phyloP scores from a whole-genome alignment of 2,113 vertebrate genomes.

The Takifugu bimaculatus region DNA sequence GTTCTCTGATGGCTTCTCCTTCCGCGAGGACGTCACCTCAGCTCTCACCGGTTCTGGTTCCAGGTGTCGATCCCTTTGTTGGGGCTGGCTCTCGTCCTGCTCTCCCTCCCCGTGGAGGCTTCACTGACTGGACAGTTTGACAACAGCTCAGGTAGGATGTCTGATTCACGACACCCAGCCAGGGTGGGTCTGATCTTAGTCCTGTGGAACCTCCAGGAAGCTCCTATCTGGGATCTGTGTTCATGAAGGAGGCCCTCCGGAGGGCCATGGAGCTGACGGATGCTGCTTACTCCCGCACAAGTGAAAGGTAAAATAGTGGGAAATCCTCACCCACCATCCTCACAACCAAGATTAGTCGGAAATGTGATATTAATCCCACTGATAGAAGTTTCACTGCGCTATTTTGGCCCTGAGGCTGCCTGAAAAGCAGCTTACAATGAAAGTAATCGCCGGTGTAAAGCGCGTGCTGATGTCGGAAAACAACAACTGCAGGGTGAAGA shows the following conservation, averaged over 20 bases:
- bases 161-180: background rate
- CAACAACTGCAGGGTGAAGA: constrained; percentile 64
- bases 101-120: constrained; percentile 43
- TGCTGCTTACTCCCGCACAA: constrained; percentile 70
- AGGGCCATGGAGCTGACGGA: constrained; percentile 68
- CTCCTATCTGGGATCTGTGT: constrained; percentile 57
- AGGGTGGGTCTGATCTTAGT: background rate
- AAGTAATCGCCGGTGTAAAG: background rate
- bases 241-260: constrained; percentile 69
- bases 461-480: background rate
- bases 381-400: too few relatives aligned
- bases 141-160: constrained; percentile 64
- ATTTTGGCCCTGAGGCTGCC: background rate
- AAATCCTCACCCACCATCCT: background rate
- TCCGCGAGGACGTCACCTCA: background rate
- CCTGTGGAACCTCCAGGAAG: constrained; percentile 27
- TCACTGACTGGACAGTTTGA: constrained; percentile 33
- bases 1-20: constrained; percentile 21
- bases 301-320: constrained; percentile 62
- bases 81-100: constrained; percentile 41
- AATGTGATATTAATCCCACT: too few relatives aligned
- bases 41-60: constrained; percentile 19
- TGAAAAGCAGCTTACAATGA: background rate
- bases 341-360: too few relatives aligned
- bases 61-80: constrained; percentile 51